Conservation (phyloP, 2,888 invertebrate species). For the Octodonta nipae region DNA sequence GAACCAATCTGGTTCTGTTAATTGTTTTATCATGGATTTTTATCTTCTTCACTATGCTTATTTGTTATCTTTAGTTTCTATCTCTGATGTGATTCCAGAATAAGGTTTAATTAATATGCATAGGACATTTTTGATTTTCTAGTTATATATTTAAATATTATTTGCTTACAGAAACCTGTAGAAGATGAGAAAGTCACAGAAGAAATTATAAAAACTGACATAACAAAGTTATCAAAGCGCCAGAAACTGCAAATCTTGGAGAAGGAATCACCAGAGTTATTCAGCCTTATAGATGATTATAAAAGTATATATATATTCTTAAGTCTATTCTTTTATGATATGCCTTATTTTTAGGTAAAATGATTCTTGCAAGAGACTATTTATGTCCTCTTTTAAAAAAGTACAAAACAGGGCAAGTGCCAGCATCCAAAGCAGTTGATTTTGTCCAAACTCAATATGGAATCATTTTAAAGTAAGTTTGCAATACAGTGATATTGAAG, state of each 20-base stretch:
- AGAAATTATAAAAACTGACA: slow-evolving; percentile 58
- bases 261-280: slow-evolving; percentile 79
- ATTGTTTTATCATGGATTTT: too few relatives aligned
- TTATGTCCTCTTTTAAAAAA: slow-evolving; percentile 55
- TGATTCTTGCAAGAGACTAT: slow-evolving; percentile 51
- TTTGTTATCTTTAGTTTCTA: too few relatives aligned
- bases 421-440: slow-evolving; percentile 50
- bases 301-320: slow-evolving; percentile 43
- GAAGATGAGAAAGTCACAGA: slow-evolving; percentile 34
- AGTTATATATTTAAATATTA: neutral
- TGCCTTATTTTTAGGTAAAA: slow-evolving; percentile 22
- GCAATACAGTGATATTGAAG: neutral
- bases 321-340: too few relatives aligned
- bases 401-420: slow-evolving; percentile 46
- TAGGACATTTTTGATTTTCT: too few relatives aligned
- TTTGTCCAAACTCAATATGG: slow-evolving; percentile 48
- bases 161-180: slow-evolving; percentile 20
- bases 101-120: too few relatives aligned
- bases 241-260: slow-evolving; percentile 65
- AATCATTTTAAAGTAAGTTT: slow-evolving; percentile 37
- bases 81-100: too few relatives aligned
- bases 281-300: slow-evolving; percentile 64
- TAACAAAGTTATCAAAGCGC: slow-evolving; percentile 58
- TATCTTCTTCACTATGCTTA: too few relatives aligned
- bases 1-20: too few relatives aligned